phyloP scores from a whole-genome alignment of 2,888 invertebrate genomes.

The Endotricha flammealis region DNA sequence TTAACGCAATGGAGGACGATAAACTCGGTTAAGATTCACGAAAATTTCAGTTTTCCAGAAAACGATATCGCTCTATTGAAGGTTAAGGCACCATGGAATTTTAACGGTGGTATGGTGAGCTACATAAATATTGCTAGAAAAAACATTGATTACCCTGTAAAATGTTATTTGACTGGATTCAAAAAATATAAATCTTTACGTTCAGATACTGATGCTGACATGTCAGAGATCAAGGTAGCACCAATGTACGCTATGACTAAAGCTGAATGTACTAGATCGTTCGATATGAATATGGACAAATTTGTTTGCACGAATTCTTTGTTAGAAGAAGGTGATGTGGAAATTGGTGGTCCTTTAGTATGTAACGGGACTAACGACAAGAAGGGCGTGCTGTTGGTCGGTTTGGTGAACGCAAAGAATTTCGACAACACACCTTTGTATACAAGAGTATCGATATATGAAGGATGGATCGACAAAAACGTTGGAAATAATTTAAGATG shows the following conservation, averaged over 20 bases:
- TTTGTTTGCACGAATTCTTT: conserved; percentile 22
- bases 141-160: conserved; percentile 3
- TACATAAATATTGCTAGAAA: too few species aligned
- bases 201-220: neutral
- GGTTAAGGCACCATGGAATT: conserved; percentile 31
- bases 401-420: conserved; percentile 22
- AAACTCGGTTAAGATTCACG: conserved; percentile 22
- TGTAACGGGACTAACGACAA: conserved; percentile 16
- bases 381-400: conserved; percentile 16
- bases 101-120: conserved; percentile 3
- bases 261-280: conserved; percentile 16
- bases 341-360: conserved; percentile 23
- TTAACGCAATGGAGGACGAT: conserved; percentile 35
- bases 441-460: conserved; percentile 19
- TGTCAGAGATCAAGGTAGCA: conserved; percentile 9
- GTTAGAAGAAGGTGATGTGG: conserved; percentile 18
- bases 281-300: conserved; percentile 24
- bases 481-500: conserved; percentile 7
- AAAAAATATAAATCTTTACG: too few species aligned
- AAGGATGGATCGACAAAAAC: conserved; percentile 18
- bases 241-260: conserved; percentile 11
- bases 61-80: conserved; percentile 46
- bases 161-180: conserved; percentile 4
- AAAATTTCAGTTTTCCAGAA: conserved; percentile 28
- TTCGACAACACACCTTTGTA: conserved; percentile 19